Percentiles rank a stretch among this genome's conserved stretches.
Conservation (phyloP, 2,888 invertebrate genomes). For the Plutella xylostella region DNA sequence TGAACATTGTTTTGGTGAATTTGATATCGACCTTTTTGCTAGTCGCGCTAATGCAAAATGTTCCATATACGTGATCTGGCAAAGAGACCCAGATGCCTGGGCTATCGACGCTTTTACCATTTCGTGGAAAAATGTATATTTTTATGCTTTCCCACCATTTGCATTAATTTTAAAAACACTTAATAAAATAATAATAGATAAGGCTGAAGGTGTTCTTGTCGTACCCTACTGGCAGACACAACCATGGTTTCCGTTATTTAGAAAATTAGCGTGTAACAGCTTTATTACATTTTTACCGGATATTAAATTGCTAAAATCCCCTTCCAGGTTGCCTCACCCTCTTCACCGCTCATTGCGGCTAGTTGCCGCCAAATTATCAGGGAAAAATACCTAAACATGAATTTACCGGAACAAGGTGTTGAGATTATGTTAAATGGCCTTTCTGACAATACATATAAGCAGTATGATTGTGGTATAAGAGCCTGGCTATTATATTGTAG, state of each 20-base stretch:
- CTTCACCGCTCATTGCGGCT: slow-evolving; percentile 7
- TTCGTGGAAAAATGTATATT: slow-evolving; percentile 2
- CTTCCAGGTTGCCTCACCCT: slow-evolving; percentile 16
- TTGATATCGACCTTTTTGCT: neutral
- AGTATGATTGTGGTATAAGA: slow-evolving; percentile 13
- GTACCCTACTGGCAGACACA: slow-evolving; percentile 6
- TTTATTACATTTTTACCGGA: slow-evolving; percentile 10
- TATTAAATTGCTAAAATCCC: slow-evolving; percentile 8
- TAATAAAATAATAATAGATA: slow-evolving; percentile 13
- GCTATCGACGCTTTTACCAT: neutral
- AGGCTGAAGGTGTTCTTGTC: slow-evolving; percentile 11
- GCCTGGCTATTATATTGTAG: slow-evolving; percentile 14
- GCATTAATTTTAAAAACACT: slow-evolving; percentile 9
- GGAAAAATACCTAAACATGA: slow-evolving; percentile 9
- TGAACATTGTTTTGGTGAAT: neutral
- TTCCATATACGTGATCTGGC: neutral
- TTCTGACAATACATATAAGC: slow-evolving; percentile 11
- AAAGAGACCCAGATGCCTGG: neutral
- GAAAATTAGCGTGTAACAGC: neutral
- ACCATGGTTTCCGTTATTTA: neutral
- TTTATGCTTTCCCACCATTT: slow-evolving; percentile 17
- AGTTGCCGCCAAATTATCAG: slow-evolving; percentile 11
- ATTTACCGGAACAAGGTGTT: slow-evolving; percentile 9
- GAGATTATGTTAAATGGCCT: slow-evolving; percentile 15
- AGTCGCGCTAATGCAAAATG: neutral